Evolutionary conservation across 2,113 vertebrate species (phyloP), one percentile per base, ranked within the genome.

Genomic region (Conger conger): DNA sequence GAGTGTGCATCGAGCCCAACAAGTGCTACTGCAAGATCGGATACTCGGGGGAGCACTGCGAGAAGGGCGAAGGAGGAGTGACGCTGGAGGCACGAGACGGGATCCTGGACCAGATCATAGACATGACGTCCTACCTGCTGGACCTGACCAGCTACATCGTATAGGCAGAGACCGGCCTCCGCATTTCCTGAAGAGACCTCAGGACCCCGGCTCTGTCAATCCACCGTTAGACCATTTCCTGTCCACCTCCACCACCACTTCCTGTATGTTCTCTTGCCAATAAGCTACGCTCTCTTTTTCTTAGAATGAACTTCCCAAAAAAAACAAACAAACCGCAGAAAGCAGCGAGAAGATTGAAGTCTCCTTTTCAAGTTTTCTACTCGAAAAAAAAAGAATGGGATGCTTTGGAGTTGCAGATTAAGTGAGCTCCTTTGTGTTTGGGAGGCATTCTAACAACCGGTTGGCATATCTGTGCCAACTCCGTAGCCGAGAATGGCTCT

Each of bases 141-240:
- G 97, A 99, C 91, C 96, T 99, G 92, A 99, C 97, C 92, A 97
- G 97, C 94, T 99, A 98, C 82, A 98, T 99, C 89, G 97, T 99
- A 97, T 99, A 99, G 95, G 95, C 92, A 79, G 2, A 54, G 88
- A 89, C 88, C 83, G 85, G 86, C 90, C 78, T 20, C 81, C 84
- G 85, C 79, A 82, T 84, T 68, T 68, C 78, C 80, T 84, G 81
- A 45, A 86, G 77, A 84, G 37, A 89, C 86, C 76, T 68, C 35
- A 20, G n/a, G 76, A 45, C 23, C 33, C 53, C 6, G 45, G 50
- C 81, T 76, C 54, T 50, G n/a, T 82, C 76, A 38, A 76, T 80
- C 63, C 84, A 36, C 30, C 73, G 30, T 17, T 79, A 76, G 54
- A 57, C 53, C 57, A 81, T 33, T 57, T 82, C 17, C 81, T 33